These are phyloP conservation scores for Acropternis orthonyx DNA, from an alignment of 2,797 vertebrate species.

Conservation along the genomic window DNA sequence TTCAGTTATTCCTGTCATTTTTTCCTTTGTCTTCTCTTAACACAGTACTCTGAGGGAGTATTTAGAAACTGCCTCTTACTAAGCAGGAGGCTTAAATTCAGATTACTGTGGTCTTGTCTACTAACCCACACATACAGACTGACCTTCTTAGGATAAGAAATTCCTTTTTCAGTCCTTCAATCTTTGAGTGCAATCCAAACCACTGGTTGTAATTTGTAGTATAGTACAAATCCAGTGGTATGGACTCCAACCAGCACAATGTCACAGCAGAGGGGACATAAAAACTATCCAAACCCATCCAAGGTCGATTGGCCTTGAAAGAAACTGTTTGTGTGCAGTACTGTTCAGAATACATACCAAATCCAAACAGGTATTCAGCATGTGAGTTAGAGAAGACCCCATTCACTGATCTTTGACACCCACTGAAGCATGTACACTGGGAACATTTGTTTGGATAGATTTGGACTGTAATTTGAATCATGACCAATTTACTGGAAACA, in stretches of 20 bases:
- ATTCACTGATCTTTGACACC: not conserved
- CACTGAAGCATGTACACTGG: not conserved
- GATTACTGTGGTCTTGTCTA: not conserved
- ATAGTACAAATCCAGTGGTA: not conserved
- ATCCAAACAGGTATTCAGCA: not conserved
- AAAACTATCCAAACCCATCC: not conserved
- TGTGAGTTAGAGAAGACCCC: not conserved
- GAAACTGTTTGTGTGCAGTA: not conserved
- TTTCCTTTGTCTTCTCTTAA: not conserved
- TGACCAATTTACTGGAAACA: not conserved
- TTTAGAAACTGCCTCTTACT: not conserved
- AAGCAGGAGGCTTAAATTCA: not conserved
- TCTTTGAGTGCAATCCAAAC: not conserved
- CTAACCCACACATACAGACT: not conserved
- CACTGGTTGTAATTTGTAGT: not conserved
- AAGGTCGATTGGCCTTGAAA: not conserved
- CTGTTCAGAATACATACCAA: not conserved
- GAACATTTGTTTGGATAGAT: not conserved
- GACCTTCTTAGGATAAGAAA: not conserved
- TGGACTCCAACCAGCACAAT: not conserved
- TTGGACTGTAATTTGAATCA: not conserved
- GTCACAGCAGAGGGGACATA: not conserved
- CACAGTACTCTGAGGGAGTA: not conserved
- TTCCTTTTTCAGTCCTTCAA: not conserved
- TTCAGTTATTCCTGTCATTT: not conserved